Base-by-base conservation (phyloP, 2,888 invertebrate species). In the Melinaea marsaeus region DNA sequence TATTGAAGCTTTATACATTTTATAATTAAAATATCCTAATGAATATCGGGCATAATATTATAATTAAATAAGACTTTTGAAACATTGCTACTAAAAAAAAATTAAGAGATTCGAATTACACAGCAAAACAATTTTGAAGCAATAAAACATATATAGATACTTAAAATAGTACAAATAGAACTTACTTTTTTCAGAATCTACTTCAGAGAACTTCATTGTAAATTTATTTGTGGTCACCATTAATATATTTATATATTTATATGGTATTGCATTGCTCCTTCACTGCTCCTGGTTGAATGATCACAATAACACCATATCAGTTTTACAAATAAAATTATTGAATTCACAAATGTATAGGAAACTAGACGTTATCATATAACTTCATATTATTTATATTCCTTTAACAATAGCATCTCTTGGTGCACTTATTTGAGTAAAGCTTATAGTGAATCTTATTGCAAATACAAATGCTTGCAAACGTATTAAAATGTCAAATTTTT, bases 141-240 rank as follows among this genome's bases (percentile, higher is more conserved):
- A 22, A 22, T 22, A 22, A 22, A 22, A 22, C 22, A 22, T 22
- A 22, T 22, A 22, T 22, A 22, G 22, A 22, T 22, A 22, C 22
- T 22, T 22, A 22, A 22, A 22, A 22, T 22, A 22, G 22, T 22
- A 46, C 35, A 37, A 33, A 55, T 55, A 32, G 2, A 51, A 66
- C 67, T 71, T 64, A 71, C 71, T 65, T 66, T 69, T 71, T 42
- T 60, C 63, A 5, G 64, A 37, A 51, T 61, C 42, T 34, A 57
- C 60, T 57, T 68, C 60, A 9, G 63, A 46, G 32, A 62, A 64
- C 55, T 61, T 65, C 64, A 68, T 66, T 48, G 32, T 67, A 47
- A 54, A 60, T 55, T 51, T 64, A 64, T 58, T 63, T 64, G 57
- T 65, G 55, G 48, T 63, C 22, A 64, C 55, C 62, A 67, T 67